These are phyloP conservation scores for Hydrotaea diabolus DNA, from an alignment of 2,888 invertebrate genomes.

Conservation along the genomic window DNA sequence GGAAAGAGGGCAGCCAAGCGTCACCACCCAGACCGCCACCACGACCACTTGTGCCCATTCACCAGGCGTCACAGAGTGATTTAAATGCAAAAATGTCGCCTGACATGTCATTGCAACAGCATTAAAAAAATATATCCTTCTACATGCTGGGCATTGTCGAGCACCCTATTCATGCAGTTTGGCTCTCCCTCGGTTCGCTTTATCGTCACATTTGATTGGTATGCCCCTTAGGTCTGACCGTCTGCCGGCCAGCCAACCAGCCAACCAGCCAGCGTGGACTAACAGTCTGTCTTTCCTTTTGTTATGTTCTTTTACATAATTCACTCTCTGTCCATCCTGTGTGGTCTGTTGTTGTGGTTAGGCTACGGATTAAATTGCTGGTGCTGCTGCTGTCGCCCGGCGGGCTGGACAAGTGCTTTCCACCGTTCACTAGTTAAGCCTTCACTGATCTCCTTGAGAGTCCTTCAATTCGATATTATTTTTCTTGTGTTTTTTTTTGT, in stretches of 20 bases:
- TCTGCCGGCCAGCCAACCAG: neutral
- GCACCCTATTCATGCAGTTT: neutral
- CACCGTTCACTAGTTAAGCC: neutral
- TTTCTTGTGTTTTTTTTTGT: neutral
- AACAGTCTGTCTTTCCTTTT: neutral
- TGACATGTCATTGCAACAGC: constrained; percentile 11
- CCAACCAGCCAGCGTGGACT: neutral
- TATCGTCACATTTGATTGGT: neutral
- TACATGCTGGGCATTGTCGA: neutral
- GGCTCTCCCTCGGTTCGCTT: neutral
- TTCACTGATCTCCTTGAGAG: constrained; percentile 21
- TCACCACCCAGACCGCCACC: no score
- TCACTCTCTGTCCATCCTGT: neutral
- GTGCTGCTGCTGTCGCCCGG: neutral
- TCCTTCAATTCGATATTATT: constrained; percentile 4
- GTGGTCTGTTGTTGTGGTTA: neutral
- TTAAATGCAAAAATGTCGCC: constrained; percentile 16
- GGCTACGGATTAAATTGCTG: neutral
- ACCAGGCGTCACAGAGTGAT: neutral
- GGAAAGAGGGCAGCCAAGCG: no score
- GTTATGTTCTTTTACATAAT: neutral
- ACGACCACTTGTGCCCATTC: constrained; percentile 4
- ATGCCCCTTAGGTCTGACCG: neutral
- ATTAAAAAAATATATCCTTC: neutral
- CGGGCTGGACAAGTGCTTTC: no score